Percentiles rank a stretch among this genome's conserved stretches.
phyloP scores from a whole-genome alignment of 2,797 vertebrate species.

The Bradypus variegatus region DNA sequence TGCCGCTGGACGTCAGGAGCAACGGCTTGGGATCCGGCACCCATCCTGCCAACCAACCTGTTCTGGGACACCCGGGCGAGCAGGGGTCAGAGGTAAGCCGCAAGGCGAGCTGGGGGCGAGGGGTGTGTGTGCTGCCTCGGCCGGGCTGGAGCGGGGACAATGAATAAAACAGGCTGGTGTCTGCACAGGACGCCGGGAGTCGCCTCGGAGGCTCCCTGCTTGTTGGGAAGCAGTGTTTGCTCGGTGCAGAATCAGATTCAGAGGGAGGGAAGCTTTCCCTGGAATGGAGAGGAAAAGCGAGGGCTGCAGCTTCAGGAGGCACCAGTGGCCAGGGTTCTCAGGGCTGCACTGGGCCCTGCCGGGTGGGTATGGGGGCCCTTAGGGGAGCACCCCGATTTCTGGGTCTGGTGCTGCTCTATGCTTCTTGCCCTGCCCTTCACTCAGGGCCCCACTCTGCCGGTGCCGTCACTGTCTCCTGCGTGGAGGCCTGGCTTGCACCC shows the following conservation, averaged over 20 bases:
- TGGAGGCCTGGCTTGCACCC: neutral
- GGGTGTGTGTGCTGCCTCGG: neutral
- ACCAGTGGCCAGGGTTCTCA: neutral
- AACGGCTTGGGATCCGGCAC: slow-evolving; percentile 47
- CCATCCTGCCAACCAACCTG: slow-evolving; percentile 52
- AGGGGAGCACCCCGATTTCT: neutral
- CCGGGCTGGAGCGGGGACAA: slow-evolving; percentile 31
- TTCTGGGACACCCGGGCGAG: slow-evolving; percentile 48
- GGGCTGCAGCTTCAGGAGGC: neutral
- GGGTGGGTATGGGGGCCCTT: too few species aligned
- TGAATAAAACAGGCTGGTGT: slow-evolving; percentile 65
- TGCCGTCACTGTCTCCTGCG: neutral
- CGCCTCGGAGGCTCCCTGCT: slow-evolving; percentile 61
- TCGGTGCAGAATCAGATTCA: slow-evolving; percentile 60
- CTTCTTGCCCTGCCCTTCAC: neutral
- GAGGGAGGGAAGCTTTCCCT: slow-evolving; percentile 62
- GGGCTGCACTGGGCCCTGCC: neutral
- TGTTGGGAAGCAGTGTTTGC: slow-evolving; percentile 63
- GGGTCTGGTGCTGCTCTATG: neutral
- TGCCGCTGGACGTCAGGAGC: slow-evolving; percentile 27
- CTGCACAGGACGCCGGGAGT: slow-evolving; percentile 57
- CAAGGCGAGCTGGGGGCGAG: slow-evolving; percentile 2
- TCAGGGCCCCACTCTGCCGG: rapidly evolving
- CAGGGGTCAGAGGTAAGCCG: slow-evolving; percentile 57
- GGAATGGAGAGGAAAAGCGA: neutral